Conservation (phyloP, 1,140 invertebrate genomes). For the Micrasema longulum region DNA sequence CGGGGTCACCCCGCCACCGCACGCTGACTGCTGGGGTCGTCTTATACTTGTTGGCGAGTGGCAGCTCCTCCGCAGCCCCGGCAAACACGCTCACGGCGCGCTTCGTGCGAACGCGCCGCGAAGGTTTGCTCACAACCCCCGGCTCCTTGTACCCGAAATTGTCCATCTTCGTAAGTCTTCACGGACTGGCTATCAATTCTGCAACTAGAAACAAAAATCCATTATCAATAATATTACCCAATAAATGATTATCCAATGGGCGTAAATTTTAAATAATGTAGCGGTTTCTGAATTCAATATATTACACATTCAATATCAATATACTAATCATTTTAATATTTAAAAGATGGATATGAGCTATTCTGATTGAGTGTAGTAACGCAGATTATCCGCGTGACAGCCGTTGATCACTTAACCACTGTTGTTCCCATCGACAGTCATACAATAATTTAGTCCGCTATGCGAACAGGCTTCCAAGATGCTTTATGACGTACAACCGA, state of each 20-base stretch:
- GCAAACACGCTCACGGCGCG: slow-evolving; percentile 61
- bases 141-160: slow-evolving; percentile 63
- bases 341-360: slow-evolving; percentile 12
- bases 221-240: neutral
- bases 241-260: no score
- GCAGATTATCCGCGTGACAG: slow-evolving; percentile 45
- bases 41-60: slow-evolving; percentile 57
- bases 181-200: neutral
- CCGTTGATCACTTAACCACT: slow-evolving; percentile 49
- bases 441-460: slow-evolving; percentile 30
- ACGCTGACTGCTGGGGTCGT: slow-evolving; percentile 61
- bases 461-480: slow-evolving; percentile 19
- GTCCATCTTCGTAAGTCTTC: slow-evolving; percentile 55
- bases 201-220: slow-evolving; percentile 29
- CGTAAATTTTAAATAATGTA: no score
- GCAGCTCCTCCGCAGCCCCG: slow-evolving; percentile 57
- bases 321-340: slow-evolving; percentile 5
- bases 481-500: neutral
- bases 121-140: slow-evolving; percentile 54
- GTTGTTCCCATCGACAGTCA: slow-evolving; percentile 40
- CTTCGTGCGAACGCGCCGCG: slow-evolving; percentile 53
- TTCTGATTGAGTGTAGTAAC: neutral
- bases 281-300: no score
- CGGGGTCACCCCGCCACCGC: slow-evolving; percentile 67
- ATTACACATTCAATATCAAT: no score